Evolutionary conservation across 2,888 invertebrate species (phyloP).

Genomic region (Euproctis similis): DNA sequence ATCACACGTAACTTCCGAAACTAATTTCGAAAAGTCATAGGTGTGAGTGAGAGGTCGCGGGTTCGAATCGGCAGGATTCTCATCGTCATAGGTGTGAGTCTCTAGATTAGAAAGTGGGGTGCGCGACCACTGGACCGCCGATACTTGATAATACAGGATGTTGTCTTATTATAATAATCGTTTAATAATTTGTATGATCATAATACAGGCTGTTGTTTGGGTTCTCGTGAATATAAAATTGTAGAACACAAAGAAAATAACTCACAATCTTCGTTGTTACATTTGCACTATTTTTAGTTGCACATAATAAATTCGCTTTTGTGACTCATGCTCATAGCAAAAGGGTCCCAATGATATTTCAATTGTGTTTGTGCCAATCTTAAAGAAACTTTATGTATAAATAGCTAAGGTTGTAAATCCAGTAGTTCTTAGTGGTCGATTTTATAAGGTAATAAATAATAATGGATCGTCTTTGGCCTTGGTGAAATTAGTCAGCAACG

Average conservation of each 20-base stretch:
- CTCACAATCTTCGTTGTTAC: constrained; percentile 29
- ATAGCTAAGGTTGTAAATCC: constrained; percentile 33
- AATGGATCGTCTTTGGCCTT: constrained; percentile 69
- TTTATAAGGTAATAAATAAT: constrained; percentile 70
- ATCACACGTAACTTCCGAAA: too few species aligned
- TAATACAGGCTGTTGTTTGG: too few species aligned
- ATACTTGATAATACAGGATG: too few species aligned
- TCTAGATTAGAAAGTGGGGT: too few species aligned
- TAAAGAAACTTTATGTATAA: constrained; percentile 32
- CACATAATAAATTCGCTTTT: constrained; percentile 46
- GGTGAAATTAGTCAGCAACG: constrained; percentile 60
- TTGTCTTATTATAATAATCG: too few species aligned
- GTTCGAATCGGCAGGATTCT: too few species aligned
- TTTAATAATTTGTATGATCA: too few species aligned
- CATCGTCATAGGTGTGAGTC: too few species aligned
- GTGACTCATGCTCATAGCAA: constrained; percentile 53
- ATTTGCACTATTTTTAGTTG: constrained; percentile 50
- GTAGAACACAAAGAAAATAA: constrained; percentile 23
- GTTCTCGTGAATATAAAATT: too few species aligned
- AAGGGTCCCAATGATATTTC: constrained; percentile 51
- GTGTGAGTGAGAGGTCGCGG: too few species aligned
- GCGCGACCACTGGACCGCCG: too few species aligned
- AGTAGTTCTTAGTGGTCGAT: constrained; percentile 28
- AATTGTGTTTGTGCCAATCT: constrained; percentile 18
- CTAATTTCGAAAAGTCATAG: too few species aligned